These are phyloP conservation scores for Sinella curviseta DNA, from an alignment of 1,140 invertebrate species.

Conservation along the genomic window DNA sequence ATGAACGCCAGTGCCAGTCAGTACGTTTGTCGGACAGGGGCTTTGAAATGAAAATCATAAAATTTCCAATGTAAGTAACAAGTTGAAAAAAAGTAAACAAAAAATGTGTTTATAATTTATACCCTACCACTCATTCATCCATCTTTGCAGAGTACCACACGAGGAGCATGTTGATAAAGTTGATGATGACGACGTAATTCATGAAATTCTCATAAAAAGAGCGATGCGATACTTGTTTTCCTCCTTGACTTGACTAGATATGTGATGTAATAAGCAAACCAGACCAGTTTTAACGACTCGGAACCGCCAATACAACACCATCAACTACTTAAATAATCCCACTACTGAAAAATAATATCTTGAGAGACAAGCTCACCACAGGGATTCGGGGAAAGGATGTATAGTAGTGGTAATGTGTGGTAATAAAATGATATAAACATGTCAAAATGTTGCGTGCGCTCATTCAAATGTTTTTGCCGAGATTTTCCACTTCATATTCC, in stretches of 20 bases:
- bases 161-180: too few relatives aligned
- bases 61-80: not conserved
- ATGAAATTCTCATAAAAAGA: not conserved
- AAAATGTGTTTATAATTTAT: not conserved
- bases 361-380: not conserved
- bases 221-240: too few relatives aligned
- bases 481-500: not conserved
- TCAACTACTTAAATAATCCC: not conserved
- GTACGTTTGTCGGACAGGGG: not conserved
- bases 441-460: not conserved
- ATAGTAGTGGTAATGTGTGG: not conserved
- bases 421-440: not conserved
- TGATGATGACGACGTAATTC: not conserved
- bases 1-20: too few relatives aligned
- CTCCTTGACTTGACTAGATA: too few relatives aligned
- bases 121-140: too few relatives aligned
- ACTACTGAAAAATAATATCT: not conserved
- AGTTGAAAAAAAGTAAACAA: not conserved
- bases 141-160: too few relatives aligned
- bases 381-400: not conserved
- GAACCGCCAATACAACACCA: not conserved
- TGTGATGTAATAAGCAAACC: too few relatives aligned
- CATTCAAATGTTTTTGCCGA: not conserved
- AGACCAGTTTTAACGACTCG: too few relatives aligned
- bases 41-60: not conserved